These are phyloP conservation scores for Trissonchulus latispiculum DNA, from an alignment of 2,888 invertebrate species.

Conservation along the genomic window DNA sequence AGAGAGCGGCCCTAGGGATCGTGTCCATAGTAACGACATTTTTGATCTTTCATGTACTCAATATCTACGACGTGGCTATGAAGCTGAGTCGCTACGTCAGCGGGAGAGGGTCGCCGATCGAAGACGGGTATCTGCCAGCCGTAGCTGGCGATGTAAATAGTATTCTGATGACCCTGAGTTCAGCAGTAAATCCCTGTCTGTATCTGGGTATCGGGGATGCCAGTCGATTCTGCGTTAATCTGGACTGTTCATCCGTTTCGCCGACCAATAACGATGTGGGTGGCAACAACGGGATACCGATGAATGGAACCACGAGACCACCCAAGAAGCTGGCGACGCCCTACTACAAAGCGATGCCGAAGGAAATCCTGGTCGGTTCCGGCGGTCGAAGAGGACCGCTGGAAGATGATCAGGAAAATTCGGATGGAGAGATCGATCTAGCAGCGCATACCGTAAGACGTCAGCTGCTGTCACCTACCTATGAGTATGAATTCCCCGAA, in stretches of 20 bases:
- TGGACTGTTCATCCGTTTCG: background rate
- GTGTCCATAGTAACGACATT: slow-evolving; percentile 16
- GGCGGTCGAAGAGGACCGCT: too few relatives aligned
- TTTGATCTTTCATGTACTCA: slow-evolving; percentile 17
- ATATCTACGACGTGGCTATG: slow-evolving; percentile 16
- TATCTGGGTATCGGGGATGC: slow-evolving; percentile 13
- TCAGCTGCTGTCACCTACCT: too few relatives aligned
- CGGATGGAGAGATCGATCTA: too few relatives aligned
- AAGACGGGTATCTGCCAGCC: background rate
- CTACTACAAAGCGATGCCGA: too few relatives aligned
- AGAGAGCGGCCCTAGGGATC: slow-evolving; percentile 13
- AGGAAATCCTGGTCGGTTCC: too few relatives aligned
- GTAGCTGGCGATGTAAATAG: background rate
- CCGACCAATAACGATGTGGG: background rate
- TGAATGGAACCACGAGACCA: background rate
- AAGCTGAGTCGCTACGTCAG: background rate
- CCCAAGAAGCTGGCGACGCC: background rate
- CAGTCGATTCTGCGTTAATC: background rate
- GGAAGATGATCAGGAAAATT: too few relatives aligned
- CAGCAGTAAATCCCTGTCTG: slow-evolving; percentile 15
- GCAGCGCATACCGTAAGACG: too few relatives aligned
- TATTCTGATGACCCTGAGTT: background rate
- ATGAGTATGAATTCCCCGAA: too few relatives aligned
- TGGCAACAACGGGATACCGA: background rate
- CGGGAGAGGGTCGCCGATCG: background rate